Conservation (phyloP, 2,797 vertebrate species). For the Galagoides demidoff region DNA sequence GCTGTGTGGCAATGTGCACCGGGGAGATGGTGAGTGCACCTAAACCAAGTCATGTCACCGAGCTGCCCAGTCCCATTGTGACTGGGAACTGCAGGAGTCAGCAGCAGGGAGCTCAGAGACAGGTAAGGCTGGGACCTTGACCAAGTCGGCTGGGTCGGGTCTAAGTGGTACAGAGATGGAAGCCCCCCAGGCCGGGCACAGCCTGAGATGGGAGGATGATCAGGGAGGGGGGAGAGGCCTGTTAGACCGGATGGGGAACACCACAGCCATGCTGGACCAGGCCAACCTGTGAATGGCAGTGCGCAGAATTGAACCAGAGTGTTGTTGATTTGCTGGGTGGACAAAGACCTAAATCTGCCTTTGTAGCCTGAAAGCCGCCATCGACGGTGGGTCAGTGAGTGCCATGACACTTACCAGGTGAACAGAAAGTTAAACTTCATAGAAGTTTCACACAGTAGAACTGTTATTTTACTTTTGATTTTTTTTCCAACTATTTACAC, state of each 20-base stretch:
- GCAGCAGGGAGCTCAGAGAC: not conserved
- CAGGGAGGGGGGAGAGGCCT: not conserved
- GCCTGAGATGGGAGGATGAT: not conserved
- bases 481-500: not conserved
- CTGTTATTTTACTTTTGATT: not conserved
- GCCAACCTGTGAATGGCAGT: not conserved
- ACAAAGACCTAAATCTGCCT: not conserved
- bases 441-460: not conserved
- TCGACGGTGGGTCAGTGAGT: accelerated
- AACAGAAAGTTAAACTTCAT: accelerated
- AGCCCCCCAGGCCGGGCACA: not conserved
- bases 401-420: accelerated
- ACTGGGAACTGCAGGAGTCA: not conserved
- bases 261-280: not conserved
- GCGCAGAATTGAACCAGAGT: accelerated
- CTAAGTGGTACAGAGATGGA: accelerated
- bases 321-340: not conserved
- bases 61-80: no score
- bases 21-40: accelerated
- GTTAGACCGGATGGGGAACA: accelerated
- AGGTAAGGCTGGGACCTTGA: not conserved
- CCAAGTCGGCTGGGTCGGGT: not conserved
- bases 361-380: not conserved
- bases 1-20: not conserved
- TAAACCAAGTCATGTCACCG: accelerated